Percentiles rank a stretch among this genome's conserved stretches.
Conservation (phyloP, 2,888 invertebrate species). For the Steromphala cineraria region DNA sequence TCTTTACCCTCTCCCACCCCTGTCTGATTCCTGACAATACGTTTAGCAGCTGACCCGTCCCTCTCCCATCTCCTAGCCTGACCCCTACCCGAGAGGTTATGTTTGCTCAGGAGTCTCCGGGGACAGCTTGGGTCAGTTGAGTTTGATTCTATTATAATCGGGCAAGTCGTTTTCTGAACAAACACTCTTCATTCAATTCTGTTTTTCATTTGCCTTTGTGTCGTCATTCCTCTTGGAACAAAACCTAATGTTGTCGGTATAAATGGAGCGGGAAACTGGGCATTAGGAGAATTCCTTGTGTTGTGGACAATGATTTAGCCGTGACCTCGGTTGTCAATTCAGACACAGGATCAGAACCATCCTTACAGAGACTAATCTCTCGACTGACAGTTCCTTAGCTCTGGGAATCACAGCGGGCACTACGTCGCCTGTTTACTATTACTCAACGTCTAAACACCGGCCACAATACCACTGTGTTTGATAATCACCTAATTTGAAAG, state of each 20-base stretch:
- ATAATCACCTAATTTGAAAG: constrained; percentile 3
- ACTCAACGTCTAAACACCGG: background rate
- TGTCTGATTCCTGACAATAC: constrained; percentile 8
- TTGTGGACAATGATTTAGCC: background rate
- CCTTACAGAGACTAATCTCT: background rate
- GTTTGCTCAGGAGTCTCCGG: background rate
- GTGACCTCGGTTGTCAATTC: background rate
- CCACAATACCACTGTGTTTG: background rate
- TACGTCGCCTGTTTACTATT: background rate
- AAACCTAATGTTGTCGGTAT: constrained; percentile 5
- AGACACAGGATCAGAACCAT: background rate
- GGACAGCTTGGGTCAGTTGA: background rate
- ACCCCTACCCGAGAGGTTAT: background rate
- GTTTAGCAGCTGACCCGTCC: background rate
- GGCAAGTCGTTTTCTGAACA: constrained; percentile 14
- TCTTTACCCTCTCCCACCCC: too few species aligned
- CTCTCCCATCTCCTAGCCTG: background rate
- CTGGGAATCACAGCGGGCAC: background rate
- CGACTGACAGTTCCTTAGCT: background rate
- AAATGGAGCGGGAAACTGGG: background rate
- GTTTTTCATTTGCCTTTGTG: constrained; percentile 18
- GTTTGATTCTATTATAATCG: background rate
- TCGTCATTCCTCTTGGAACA: background rate
- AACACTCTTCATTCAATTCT: background rate
- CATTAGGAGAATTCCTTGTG: background rate